Evolutionary conservation across 2,888 invertebrate species (phyloP), one percentile per base, ranked within the genome.

Genomic region (Atethmia centrago): DNA sequence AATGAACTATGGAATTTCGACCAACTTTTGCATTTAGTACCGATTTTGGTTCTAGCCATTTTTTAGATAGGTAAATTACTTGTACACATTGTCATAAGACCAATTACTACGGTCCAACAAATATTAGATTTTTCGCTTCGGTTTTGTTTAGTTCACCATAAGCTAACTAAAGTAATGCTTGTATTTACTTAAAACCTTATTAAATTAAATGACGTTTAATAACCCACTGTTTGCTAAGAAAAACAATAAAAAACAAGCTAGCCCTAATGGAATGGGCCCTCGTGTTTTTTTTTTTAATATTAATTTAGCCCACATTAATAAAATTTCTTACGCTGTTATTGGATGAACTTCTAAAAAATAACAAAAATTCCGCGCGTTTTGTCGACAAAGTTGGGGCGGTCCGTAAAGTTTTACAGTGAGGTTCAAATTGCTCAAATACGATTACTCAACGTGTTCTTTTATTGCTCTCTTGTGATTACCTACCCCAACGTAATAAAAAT

Each of bases 361-460:
- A 79, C 78, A 69, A 84, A 87, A 85, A 85, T 80, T 68, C 40
- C 58, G 64, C 77, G 75, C 77, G 56, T 84, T 85, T 84, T 71
- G 74, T 80, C 59, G 71, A 74, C 55, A 77, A 85, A 82, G 74
- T 86, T 82, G 14, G 70, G n/a, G 45, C 68, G 51, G 71, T 63
- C 77, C 76, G 71, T 19, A 82, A 86, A 87, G 66, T 87, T 86
- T 75, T 14, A 53, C 78, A 49, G 77, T 75, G 80, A 79, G 85
- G 79, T 85, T 83, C 75, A 85, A 86, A 87, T 85, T 86, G 81
- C 79, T 85, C 66, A 77, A 79, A 86, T 86, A 76, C 71, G 79
- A 86, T 83, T 85, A 83, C 81, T 71, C 74, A 74, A 83, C 77
- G 79, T 74, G 70, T 71, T 77, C 73, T 81, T 83, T 83, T 76